Evolutionary conservation across 2,797 vertebrate genomes (phyloP).

Genomic region (Diplodus puntazzo): DNA sequence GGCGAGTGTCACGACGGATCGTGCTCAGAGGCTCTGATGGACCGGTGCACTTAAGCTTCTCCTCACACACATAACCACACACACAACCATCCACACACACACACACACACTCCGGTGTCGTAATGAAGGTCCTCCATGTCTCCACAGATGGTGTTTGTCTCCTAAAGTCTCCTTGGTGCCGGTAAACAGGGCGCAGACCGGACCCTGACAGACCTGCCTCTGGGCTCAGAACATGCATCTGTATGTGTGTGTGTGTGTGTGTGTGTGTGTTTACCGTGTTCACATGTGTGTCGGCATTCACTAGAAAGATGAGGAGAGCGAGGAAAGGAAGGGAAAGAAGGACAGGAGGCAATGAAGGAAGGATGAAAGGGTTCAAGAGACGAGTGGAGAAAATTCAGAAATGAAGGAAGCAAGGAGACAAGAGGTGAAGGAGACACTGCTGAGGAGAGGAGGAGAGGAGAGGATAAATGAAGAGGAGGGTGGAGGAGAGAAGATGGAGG

Average conservation of each 20-base stretch:
- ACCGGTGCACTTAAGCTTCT: constrained; percentile 67
- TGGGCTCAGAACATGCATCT: constrained; percentile 57
- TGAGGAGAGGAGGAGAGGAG: neutral
- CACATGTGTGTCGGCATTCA: constrained; percentile 21
- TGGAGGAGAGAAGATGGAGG: too few relatives aligned
- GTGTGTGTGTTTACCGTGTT: constrained; percentile 1
- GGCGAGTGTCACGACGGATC: constrained; percentile 76
- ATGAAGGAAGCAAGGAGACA: neutral
- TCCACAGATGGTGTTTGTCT: constrained; percentile 87
- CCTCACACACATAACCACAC: constrained; percentile 30
- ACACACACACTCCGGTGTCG: constrained; percentile 42
- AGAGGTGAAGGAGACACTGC: too few relatives aligned
- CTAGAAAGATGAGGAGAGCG: neutral
- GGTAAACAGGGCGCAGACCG: constrained; percentile 71
- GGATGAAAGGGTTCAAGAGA: neutral
- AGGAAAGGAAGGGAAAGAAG: neutral
- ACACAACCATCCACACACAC: constrained; percentile 42
- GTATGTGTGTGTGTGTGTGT: constrained; percentile 38
- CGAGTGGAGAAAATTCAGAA: neutral
- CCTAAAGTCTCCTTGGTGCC: constrained; percentile 79
- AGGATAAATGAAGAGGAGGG: neutral
- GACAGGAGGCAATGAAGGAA: neutral
- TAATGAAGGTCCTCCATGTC: constrained; percentile 82
- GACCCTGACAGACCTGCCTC: constrained; percentile 68
- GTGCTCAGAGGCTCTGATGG: constrained; percentile 73